Percentiles rank a stretch among this genome's conserved stretches.
Conservation (phyloP, 1,140 invertebrate species). For the Coptotermes formosanus region DNA sequence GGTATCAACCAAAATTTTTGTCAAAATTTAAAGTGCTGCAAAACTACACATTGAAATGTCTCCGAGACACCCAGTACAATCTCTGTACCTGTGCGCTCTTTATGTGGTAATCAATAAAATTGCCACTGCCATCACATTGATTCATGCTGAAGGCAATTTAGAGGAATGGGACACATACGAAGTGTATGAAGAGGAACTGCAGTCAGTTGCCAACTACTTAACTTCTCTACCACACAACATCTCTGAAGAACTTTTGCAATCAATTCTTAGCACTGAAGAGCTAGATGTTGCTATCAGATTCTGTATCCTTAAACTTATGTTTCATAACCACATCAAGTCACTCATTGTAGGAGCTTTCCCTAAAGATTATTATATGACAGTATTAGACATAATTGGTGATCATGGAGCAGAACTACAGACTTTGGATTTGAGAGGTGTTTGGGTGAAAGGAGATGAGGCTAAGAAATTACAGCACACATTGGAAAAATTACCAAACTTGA, state of each 20-base stretch:
- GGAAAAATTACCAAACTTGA: neutral
- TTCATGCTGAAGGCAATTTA: neutral
- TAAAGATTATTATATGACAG: constrained; percentile 61
- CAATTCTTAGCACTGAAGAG: constrained; percentile 60
- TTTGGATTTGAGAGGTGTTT: constrained; percentile 65
- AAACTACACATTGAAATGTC: neutral
- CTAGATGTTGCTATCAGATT: constrained; percentile 62
- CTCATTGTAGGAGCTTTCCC: constrained; percentile 64
- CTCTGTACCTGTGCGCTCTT: neutral
- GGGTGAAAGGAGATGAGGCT: constrained; percentile 43
- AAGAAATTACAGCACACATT: neutral
- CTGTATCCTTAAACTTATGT: constrained; percentile 57
- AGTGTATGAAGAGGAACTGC: neutral
- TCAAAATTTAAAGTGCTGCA: too few species aligned
- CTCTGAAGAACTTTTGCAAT: constrained; percentile 61
- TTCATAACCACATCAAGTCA: constrained; percentile 60
- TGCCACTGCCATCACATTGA: neutral
- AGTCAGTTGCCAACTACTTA: neutral
- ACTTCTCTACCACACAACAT: constrained; percentile 51
- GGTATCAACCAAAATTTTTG: too few species aligned
- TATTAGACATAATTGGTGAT: constrained; percentile 58
- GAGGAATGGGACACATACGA: neutral
- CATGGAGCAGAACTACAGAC: constrained; percentile 59
- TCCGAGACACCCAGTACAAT: neutral
- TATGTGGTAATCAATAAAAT: neutral